Evolutionary conservation across 2,888 invertebrate genomes (phyloP).

Genomic region (Scaptomyza caliginosa): DNA sequence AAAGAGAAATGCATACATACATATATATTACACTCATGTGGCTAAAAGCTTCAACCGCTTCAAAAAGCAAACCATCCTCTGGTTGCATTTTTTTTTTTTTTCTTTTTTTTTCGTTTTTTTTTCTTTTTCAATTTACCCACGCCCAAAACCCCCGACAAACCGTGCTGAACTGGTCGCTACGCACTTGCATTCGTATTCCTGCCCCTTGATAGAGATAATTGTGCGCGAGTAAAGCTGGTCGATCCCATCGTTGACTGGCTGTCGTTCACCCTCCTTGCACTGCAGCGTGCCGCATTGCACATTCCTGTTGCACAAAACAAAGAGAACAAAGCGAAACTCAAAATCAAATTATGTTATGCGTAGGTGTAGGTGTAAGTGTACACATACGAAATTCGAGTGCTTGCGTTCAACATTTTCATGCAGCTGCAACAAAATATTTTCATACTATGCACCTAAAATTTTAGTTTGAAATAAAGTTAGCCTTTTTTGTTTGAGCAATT

Average conservation of each 20-base stretch:
- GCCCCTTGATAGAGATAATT: conserved; percentile 93
- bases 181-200: conserved; percentile 98
- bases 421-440: background rate
- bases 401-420: background rate
- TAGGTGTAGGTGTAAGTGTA: too few species aligned
- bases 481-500: background rate
- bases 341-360: background rate
- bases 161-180: conserved; percentile 82
- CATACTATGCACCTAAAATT: background rate
- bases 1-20: background rate
- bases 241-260: conserved; percentile 91
- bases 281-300: conserved; percentile 97
- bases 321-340: background rate
- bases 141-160: background rate
- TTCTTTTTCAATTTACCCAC: background rate
- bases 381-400: background rate
- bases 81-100: background rate
- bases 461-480: background rate
- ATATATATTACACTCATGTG: conserved; percentile 6
- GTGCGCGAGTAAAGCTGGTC: conserved; percentile 94
- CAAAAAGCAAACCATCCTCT: background rate
- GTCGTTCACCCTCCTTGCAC: conserved; percentile 93
- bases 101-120: background rate
- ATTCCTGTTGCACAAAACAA: conserved; percentile 87
- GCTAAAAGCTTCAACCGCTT: background rate